Percentiles rank a stretch among this genome's conserved stretches.
Evolutionary conservation across 1,140 invertebrate species (phyloP).

Genomic region (Gerris buenoi): DNA sequence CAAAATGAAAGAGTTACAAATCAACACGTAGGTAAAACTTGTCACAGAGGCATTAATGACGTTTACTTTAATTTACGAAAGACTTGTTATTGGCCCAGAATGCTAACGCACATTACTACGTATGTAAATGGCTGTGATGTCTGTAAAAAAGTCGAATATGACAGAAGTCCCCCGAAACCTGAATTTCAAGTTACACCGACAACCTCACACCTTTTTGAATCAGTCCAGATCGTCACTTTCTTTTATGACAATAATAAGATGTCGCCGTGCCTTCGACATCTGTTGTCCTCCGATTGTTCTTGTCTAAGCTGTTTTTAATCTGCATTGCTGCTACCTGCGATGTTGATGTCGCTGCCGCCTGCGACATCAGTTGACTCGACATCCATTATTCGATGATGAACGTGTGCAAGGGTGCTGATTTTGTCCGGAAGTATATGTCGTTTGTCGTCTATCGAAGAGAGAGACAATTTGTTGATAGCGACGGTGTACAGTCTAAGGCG

Average conservation of each 20-base stretch:
- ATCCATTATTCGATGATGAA: too few species aligned
- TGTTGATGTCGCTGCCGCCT: too few species aligned
- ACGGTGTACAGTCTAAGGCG: too few species aligned
- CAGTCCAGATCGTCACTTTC: not conserved
- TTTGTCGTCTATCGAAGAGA: too few species aligned
- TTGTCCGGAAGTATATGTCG: too few species aligned
- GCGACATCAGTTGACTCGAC: too few species aligned
- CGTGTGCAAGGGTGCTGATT: too few species aligned
- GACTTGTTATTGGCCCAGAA: slow-evolving; percentile 1
- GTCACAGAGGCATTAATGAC: slow-evolving; percentile 4
- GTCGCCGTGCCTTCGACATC: too few species aligned
- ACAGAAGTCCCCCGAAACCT: not conserved
- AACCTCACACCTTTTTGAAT: not conserved
- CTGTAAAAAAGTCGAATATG: slow-evolving; percentile 5
- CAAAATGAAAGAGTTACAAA: not conserved
- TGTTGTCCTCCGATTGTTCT: too few species aligned
- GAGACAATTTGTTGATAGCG: too few species aligned
- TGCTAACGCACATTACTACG: not conserved
- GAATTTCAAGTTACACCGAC: slow-evolving; percentile 1
- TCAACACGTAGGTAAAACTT: slow-evolving; percentile 2
- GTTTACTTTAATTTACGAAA: not conserved
- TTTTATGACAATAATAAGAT: not conserved
- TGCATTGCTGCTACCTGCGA: too few species aligned
- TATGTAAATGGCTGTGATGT: not conserved
- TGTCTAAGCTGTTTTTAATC: too few species aligned